Percentiles rank a stretch among this genome's conserved stretches.
Conservation (phyloP, 2,888 invertebrate species). For the Luperina testacea region DNA sequence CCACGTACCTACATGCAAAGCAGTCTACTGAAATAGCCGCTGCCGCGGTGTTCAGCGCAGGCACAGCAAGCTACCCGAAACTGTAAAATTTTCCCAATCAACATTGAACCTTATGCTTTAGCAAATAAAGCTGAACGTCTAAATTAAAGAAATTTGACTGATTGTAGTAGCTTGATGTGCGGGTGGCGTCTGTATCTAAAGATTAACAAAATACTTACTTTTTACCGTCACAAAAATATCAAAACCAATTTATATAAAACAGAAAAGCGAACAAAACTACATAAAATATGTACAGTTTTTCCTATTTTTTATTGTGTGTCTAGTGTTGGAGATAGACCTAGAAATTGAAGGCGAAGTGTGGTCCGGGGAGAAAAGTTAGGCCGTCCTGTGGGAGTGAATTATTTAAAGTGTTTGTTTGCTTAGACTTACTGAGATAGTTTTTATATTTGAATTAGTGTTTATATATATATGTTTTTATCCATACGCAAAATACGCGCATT, state of each 20-base stretch:
- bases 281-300: conserved; percentile 9
- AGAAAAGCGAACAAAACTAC: conserved; percentile 17
- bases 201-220: not conserved
- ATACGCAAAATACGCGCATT: too few relatives aligned
- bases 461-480: too few relatives aligned
- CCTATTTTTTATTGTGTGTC: conserved; percentile 10
- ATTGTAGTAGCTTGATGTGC: too few relatives aligned
- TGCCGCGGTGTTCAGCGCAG: too few relatives aligned
- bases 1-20: not conserved
- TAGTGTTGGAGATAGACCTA: conserved; percentile 10
- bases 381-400: conserved; percentile 34
- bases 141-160: too few relatives aligned
- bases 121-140: too few relatives aligned
- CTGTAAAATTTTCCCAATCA: too few relatives aligned
- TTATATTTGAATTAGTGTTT: not conserved
- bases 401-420: conserved; percentile 36
- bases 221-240: not conserved
- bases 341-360: conserved; percentile 15
- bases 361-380: conserved; percentile 20
- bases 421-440: not conserved
- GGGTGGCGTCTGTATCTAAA: not conserved
- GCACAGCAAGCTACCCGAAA: too few relatives aligned
- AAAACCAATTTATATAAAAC: conserved; percentile 3
- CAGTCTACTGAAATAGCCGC: not conserved
- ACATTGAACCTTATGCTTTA: too few relatives aligned